Conservation (phyloP, 2,888 invertebrate species). For the Aricia artaxerxes region DNA sequence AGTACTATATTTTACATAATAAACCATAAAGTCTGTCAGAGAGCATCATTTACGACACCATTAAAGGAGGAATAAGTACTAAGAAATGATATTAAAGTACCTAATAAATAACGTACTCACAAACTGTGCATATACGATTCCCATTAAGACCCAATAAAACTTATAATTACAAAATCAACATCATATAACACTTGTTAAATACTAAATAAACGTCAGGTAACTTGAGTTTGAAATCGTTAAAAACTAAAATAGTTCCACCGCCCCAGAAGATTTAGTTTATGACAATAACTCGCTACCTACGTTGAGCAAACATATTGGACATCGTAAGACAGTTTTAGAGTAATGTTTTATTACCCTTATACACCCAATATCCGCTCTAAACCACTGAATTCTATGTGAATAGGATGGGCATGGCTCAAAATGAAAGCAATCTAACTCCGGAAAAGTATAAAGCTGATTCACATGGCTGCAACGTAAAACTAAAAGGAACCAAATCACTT, state of each 20-base stretch:
- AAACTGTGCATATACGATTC: not conserved
- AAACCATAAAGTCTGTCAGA: slow-evolving; percentile 9
- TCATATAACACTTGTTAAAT: slow-evolving; percentile 14
- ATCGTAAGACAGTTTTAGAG: slow-evolving; percentile 43
- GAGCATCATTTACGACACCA: slow-evolving; percentile 11
- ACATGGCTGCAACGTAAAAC: not conserved
- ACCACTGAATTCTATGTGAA: slow-evolving; percentile 38
- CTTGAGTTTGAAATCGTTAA: slow-evolving; percentile 63
- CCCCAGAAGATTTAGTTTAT: slow-evolving; percentile 22
- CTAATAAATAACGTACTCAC: slow-evolving; percentile 5
- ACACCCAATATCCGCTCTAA: slow-evolving; percentile 50
- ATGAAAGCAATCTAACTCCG: not conserved
- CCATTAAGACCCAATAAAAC: not conserved
- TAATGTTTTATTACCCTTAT: slow-evolving; percentile 47
- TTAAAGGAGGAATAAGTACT: slow-evolving; percentile 22
- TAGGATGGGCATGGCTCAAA: not conserved
- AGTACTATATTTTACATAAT: slow-evolving; percentile 13
- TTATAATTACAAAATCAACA: slow-evolving; percentile 22
- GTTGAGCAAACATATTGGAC: slow-evolving; percentile 35
- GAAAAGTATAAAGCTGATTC: slow-evolving; percentile 6
- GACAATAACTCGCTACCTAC: slow-evolving; percentile 34
- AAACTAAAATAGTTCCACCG: slow-evolving; percentile 55
- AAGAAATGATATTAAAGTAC: slow-evolving; percentile 18
- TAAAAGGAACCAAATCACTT: not conserved
- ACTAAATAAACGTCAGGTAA: slow-evolving; percentile 38